Evolutionary conservation across 2,888 invertebrate species (phyloP), one percentile per base, ranked within the genome.

Genomic region (Eupeodes latifasciatus): DNA sequence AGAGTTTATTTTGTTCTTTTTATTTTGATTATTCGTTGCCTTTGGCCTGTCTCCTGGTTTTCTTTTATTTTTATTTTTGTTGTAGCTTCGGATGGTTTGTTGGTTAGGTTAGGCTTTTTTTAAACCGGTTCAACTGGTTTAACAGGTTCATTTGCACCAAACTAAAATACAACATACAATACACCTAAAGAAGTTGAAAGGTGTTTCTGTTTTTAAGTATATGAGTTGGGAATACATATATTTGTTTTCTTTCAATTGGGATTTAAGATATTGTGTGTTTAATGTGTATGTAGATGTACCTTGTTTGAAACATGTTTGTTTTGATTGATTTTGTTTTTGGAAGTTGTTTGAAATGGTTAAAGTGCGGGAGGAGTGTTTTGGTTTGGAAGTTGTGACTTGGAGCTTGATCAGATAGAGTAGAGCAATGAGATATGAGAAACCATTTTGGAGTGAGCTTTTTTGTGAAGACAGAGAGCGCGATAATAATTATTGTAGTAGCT

Each of bases 71-170:
- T 27, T 27, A 27, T 27, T 27, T 27, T 27, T 27, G 27, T 27
- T 27, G 27, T 27, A 3, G 27, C 27, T 27, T 27, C 2, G 27
- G 61, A 7, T 0, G n/a, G 59, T 14, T 27, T 49, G 64, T 27
- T 64, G 55, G 12, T 57, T 67, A 36, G 36, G 53, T 57, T 69
- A 66, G 62, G 76, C 57, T 67, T 7, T 27, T 27, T 27, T 27
- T 57, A 66, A 81, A 85, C 88, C 88, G 88, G 88, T 85, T 77
- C 5, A 36, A 85, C 88, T 84, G 84, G 88, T 88, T 88, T 85
- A 84, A 88, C 88, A 85, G 88, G 88, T 88, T 81, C 75, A 59
- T 27, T 71, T 67, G 16, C 36, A 49, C 66, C 44, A 5, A 40
- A 4, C 55, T 55, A 40, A 44, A 9, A 14, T 44, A 57, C 57